A percentile compares a stretch with the other conserved stretches of the same genome.
Evolutionary conservation across 2,888 invertebrate genomes (phyloP).

Genomic region (Rapana venosa): DNA sequence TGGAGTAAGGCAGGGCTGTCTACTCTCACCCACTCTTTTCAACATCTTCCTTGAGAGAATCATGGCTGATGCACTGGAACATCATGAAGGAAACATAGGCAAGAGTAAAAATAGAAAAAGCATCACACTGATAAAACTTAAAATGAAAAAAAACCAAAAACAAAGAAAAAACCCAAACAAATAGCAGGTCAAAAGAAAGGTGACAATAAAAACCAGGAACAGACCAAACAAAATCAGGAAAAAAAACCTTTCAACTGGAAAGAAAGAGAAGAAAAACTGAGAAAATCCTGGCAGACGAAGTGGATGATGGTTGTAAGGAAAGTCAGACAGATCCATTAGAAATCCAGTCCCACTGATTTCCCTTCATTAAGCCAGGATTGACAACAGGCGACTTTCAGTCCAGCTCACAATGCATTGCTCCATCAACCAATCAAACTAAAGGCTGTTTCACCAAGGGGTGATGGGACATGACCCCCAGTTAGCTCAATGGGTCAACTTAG

Average conservation of each 20-base stretch:
- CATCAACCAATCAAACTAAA: not conserved
- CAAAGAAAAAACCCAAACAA: not conserved
- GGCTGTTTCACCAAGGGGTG: not conserved
- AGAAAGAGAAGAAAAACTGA: too few species aligned
- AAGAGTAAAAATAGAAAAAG: too few species aligned
- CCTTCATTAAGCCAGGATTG: not conserved
- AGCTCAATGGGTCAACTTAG: too few species aligned
- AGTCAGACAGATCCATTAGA: not conserved
- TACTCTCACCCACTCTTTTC: too few species aligned
- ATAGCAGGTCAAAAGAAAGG: not conserved
- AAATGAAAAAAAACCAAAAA: not conserved
- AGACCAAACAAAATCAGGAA: too few species aligned
- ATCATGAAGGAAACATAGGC: not conserved
- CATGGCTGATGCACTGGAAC: too few species aligned
- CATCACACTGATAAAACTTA: too few species aligned
- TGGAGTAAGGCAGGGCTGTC: too few species aligned
- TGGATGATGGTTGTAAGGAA: not conserved
- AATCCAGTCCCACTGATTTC: not conserved
- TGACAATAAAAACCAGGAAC: not conserved
- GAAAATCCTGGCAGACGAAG: too few species aligned
- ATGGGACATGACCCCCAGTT: not conserved
- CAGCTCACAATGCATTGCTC: not conserved
- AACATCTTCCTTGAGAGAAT: too few species aligned
- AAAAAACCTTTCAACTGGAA: too few species aligned
- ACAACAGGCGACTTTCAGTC: not conserved